A percentile compares a stretch with the other conserved stretches of the same genome.
These are phyloP conservation scores for Cottoperca gobio DNA, from an alignment of 2,797 vertebrate genomes.

Conservation along the genomic window DNA sequence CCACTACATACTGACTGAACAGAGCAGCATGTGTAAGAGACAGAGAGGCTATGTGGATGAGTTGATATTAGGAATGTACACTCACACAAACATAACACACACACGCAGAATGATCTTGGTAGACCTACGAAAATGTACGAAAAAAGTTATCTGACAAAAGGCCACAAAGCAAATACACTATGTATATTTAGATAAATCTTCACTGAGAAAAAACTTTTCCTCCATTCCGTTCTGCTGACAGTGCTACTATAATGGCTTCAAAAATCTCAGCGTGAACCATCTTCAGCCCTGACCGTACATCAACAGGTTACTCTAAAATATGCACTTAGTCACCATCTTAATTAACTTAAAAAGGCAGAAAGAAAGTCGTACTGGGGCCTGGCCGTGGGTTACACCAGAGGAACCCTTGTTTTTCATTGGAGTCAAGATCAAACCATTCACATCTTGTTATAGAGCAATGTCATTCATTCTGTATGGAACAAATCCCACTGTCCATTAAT, in stretches of 20 bases:
- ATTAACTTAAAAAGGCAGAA: conserved; percentile 18
- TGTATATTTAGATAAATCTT: conserved; percentile 40
- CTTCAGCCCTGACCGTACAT: conserved; percentile 14
- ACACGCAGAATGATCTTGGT: not conserved
- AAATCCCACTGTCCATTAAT: conserved; percentile 14
- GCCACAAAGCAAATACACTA: conserved; percentile 65
- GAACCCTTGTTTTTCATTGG: conserved; percentile 3
- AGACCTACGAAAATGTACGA: conserved; percentile 63
- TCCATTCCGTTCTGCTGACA: conserved; percentile 43
- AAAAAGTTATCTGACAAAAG: conserved; percentile 51
- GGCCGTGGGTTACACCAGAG: not conserved
- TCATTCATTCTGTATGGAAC: conserved; percentile 3
- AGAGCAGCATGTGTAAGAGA: conserved; percentile 40
- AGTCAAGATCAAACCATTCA: conserved; percentile 26
- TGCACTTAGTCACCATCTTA: conserved; percentile 24
- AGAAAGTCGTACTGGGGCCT: conserved; percentile 1
- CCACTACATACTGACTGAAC: conserved; percentile 15
- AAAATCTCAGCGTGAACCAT: conserved; percentile 22
- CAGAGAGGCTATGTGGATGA: conserved; percentile 27
- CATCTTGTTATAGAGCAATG: conserved; percentile 19
- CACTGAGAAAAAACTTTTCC: conserved; percentile 31
- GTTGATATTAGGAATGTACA: conserved; percentile 63
- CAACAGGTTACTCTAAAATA: conserved; percentile 32
- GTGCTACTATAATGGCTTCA: conserved; percentile 51
- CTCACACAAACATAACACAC: conserved; percentile 25